A percentile compares a stretch with the other conserved stretches of the same genome.
Evolutionary conservation across 2,888 invertebrate species (phyloP).

Genomic region (Exephanes ischioxanthus): DNA sequence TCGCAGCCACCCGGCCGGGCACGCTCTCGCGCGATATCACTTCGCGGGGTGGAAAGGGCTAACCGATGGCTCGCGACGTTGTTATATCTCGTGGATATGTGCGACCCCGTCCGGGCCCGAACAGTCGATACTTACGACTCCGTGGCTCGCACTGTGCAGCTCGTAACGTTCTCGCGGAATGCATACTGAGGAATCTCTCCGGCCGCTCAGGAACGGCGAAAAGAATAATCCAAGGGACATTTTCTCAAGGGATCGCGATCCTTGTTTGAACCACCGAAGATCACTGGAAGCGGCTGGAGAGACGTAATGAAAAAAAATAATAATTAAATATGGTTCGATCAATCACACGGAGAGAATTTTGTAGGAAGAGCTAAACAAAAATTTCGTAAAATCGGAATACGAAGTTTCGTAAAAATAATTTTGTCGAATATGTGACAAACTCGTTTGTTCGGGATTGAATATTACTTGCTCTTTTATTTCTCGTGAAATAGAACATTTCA

Average conservation of each 20-base stretch:
- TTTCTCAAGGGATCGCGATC: not conserved
- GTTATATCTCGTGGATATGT: constrained; percentile 49
- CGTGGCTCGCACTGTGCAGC: not conserved
- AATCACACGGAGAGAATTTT: too few relatives aligned
- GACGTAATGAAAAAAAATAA: not conserved
- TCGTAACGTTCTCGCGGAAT: not conserved
- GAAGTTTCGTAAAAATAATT: too few relatives aligned
- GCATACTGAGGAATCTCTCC: not conserved
- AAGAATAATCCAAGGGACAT: not conserved
- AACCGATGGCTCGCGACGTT: constrained; percentile 42
- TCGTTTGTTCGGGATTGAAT: too few relatives aligned
- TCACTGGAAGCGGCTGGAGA: not conserved
- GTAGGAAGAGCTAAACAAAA: too few relatives aligned
- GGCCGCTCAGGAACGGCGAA: not conserved
- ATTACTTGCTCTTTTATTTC: too few relatives aligned
- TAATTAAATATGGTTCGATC: too few relatives aligned
- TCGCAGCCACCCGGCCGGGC: constrained; percentile 18
- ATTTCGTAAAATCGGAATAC: too few relatives aligned
- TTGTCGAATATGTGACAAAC: too few relatives aligned
- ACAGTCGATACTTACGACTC: constrained; percentile 23
- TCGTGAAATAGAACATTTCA: too few relatives aligned
- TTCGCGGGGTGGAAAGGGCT: constrained; percentile 1
- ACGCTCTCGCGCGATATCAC: constrained; percentile 46
- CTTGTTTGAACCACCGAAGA: not conserved
- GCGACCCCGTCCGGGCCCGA: constrained; percentile 34